These are phyloP conservation scores for Cinclus mexicanus DNA, from an alignment of 2,113 vertebrate species.

Conservation along the genomic window DNA sequence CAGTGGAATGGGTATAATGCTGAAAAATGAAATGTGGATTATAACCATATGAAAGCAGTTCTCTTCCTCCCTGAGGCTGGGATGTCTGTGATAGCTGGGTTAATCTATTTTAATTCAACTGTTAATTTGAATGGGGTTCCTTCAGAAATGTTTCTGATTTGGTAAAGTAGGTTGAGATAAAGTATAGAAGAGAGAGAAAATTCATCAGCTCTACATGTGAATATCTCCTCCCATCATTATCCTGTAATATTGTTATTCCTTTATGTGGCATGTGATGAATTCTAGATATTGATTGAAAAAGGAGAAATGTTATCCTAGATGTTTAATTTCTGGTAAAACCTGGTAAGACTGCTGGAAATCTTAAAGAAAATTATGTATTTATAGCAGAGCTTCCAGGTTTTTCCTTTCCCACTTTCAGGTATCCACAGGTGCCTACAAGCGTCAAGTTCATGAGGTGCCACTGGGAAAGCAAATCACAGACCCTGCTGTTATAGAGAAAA, in stretches of 20 bases:
- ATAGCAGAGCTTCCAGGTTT: background rate
- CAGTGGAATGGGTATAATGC: rapidly evolving
- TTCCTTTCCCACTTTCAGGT: constrained; percentile 75
- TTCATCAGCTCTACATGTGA: background rate
- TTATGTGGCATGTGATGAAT: background rate
- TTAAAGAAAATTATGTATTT: background rate
- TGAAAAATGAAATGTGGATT: background rate
- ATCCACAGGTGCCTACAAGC: constrained; percentile 89
- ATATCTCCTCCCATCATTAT: background rate
- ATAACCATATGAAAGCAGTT: background rate
- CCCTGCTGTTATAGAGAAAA: constrained; percentile 80
- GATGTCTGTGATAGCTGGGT: background rate
- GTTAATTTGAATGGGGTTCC: background rate
- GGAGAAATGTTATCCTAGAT: background rate
- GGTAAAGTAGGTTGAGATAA: background rate
- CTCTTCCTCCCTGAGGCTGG: background rate
- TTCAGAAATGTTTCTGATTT: background rate
- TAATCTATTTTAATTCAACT: background rate
- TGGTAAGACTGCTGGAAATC: background rate
- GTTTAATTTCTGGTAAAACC: background rate
- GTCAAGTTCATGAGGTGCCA: constrained; percentile 92
- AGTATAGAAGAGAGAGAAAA: background rate
- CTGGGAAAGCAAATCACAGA: constrained; percentile 88
- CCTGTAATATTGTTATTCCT: background rate
- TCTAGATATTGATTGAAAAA: background rate